phyloP scores from a whole-genome alignment of 2,888 invertebrate genomes.

The Cephus spinipes region DNA sequence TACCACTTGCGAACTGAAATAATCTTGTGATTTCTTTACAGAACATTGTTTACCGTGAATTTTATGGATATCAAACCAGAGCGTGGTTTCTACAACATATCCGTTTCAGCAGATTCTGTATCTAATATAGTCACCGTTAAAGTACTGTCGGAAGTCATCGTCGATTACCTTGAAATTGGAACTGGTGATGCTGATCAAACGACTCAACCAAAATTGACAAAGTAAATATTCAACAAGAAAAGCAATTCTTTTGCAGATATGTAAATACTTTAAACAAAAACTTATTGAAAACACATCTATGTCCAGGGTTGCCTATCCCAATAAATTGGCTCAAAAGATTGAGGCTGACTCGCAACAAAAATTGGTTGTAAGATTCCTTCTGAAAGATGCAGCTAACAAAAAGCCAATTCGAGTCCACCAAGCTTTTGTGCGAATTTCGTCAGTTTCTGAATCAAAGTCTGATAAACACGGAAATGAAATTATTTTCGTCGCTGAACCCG shows the following conservation, averaged over 20 bases:
- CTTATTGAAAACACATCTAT: background rate
- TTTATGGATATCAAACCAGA: conserved; percentile 82
- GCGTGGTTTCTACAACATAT: conserved; percentile 87
- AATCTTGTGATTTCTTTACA: conserved; percentile 41
- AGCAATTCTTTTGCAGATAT: background rate
- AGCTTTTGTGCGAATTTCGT: conserved; percentile 85
- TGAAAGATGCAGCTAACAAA: conserved; percentile 78
- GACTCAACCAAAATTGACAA: conserved; percentile 80
- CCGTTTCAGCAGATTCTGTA: conserved; percentile 77
- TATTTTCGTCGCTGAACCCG: conserved; percentile 93
- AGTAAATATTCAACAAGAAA: conserved; percentile 59
- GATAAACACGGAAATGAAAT: conserved; percentile 81
- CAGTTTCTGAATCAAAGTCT: conserved; percentile 53
- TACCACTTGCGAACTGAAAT: background rate
- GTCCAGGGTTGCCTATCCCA: conserved; percentile 77
- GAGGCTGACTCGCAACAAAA: conserved; percentile 93
- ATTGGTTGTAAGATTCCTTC: conserved; percentile 82
- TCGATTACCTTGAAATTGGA: conserved; percentile 86
- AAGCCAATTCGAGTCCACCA: conserved; percentile 84
- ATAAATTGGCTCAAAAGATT: conserved; percentile 76
- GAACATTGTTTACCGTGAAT: conserved; percentile 81
- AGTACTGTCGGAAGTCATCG: conserved; percentile 80
- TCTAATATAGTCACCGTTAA: conserved; percentile 72
- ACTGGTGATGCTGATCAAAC: conserved; percentile 92
- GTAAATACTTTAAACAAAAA: background rate